Evolutionary conservation across 2,888 invertebrate genomes (phyloP), one percentile per base, ranked within the genome.

Genomic region (Drosophila infuscata): DNA sequence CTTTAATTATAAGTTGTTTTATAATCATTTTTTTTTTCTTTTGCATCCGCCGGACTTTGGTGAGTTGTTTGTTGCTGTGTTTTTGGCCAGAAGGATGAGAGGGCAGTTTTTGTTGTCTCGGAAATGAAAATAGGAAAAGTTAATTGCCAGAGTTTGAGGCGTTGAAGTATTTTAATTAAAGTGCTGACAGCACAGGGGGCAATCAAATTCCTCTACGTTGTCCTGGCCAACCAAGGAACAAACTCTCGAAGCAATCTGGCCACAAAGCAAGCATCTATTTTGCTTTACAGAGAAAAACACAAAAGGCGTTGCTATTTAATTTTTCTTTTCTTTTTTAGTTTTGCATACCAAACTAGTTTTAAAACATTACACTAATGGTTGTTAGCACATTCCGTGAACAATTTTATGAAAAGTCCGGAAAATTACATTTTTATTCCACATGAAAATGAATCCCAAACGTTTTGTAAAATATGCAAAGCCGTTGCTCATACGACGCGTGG

Each of bases 1-100:
- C 87, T 85, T 88, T 87, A 79, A 86, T 85, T 85, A 85, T 60
- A 86, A 85, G 79, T 88, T 86, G 66, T 71, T 76, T 75, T 70
- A 63, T 68, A 76, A 74, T 75, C 58, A 64, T n/a, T 60, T 51
- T 54, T 25, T 25, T 25, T 61, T 56, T 48, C 43, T 7, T 9
- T 29, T 52, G 52, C 52, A 56, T 38, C 54, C 38, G 36, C 7
- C 12, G 56, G 56, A 71, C 70, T 63, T 71, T 49, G 64, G 58
- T 51, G 70, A 54, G 56, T 72, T 52, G 56, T 33, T 57, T 69
- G 32, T n/a, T 41, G 15, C n/a, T 53, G 41, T 58, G 61, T 12
- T 36, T 12, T 41, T 29, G 25, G 20, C 9, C 36, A 1, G 35
- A 53, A 1, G 20, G 65, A 43, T 80, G 79, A 72, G 57, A 48